phyloP scores from a whole-genome alignment of 2,797 vertebrate genomes.

The Mallotus villosus region DNA sequence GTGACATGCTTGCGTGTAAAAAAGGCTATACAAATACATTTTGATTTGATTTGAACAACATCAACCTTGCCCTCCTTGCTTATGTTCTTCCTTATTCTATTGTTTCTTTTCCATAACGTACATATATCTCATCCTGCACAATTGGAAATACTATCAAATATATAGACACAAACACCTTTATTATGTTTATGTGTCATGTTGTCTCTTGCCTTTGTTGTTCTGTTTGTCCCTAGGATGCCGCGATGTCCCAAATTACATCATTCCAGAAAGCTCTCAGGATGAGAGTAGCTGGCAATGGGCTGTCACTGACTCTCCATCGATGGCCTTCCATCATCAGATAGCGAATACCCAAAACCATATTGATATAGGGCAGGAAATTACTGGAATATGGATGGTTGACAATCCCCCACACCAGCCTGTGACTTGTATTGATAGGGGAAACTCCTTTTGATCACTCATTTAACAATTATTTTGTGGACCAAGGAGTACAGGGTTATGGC shows the following conservation, averaged over 20 bases:
- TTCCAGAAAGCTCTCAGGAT: conserved; percentile 2
- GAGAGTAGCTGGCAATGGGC: not conserved
- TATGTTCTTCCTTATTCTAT: not conserved
- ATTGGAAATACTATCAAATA: too few relatives aligned
- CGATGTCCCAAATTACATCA: conserved; percentile 3
- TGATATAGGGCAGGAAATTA: not conserved
- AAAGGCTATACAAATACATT: too few relatives aligned
- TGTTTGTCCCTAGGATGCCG: conserved; percentile 1
- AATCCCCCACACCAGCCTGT: conserved; percentile 2
- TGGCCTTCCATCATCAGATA: not conserved
- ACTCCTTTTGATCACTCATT: not conserved
- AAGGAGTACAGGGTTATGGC: conserved; percentile 13
- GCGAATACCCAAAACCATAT: not conserved
- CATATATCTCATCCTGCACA: not conserved
- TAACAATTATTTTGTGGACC: conserved; percentile 7
- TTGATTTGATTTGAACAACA: too few relatives aligned
- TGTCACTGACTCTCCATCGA: not conserved
- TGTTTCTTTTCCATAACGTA: not conserved
- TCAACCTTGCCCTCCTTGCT: not conserved
- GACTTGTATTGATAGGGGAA: not conserved
- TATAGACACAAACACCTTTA: not conserved
- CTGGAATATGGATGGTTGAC: conserved; percentile 9
- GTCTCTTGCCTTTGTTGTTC: not conserved
- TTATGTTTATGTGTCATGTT: not conserved
- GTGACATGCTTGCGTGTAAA: too few relatives aligned